Evolutionary conservation across 1,140 invertebrate species (phyloP).

Genomic region (Cheumatopsyche charites): DNA sequence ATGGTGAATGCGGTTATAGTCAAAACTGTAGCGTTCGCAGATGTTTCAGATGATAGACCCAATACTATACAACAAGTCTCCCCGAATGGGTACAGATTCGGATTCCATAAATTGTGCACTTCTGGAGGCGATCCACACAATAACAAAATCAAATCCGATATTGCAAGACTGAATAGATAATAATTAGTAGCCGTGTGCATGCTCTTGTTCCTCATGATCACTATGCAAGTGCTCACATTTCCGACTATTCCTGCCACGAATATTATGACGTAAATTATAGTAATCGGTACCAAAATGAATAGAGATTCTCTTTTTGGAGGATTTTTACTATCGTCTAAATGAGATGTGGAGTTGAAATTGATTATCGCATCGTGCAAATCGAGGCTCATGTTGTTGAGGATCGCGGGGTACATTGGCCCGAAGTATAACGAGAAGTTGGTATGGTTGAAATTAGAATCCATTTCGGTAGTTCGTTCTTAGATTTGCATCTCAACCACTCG

Average conservation of each 20-base stretch:
- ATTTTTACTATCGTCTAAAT: constrained; percentile 50
- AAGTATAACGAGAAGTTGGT: constrained; percentile 42
- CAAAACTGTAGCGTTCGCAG: constrained; percentile 88
- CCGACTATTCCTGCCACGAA: constrained; percentile 83
- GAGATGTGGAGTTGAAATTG: constrained; percentile 32
- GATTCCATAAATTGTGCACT: constrained; percentile 80
- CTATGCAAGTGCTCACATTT: constrained; percentile 84
- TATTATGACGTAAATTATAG: constrained; percentile 75
- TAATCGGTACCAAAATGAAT: constrained; percentile 67
- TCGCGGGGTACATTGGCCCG: constrained; percentile 25
- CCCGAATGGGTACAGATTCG: constrained; percentile 76
- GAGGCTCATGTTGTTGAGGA: constrained; percentile 23
- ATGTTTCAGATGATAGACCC: constrained; percentile 80
- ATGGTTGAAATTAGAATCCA: constrained; percentile 26
- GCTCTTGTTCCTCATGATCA: constrained; percentile 80
- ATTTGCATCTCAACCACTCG: background rate
- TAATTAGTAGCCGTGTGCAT: constrained; percentile 87
- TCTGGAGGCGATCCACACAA: constrained; percentile 78
- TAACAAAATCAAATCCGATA: constrained; percentile 86
- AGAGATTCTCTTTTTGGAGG: constrained; percentile 58
- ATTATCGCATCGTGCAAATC: constrained; percentile 35
- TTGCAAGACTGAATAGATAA: constrained; percentile 85
- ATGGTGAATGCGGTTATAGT: constrained; percentile 95
- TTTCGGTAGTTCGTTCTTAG: constrained; percentile 19
- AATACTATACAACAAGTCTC: constrained; percentile 76